These are phyloP conservation scores for Hetaerina titia DNA, from an alignment of 2,888 invertebrate species.

Conservation along the genomic window DNA sequence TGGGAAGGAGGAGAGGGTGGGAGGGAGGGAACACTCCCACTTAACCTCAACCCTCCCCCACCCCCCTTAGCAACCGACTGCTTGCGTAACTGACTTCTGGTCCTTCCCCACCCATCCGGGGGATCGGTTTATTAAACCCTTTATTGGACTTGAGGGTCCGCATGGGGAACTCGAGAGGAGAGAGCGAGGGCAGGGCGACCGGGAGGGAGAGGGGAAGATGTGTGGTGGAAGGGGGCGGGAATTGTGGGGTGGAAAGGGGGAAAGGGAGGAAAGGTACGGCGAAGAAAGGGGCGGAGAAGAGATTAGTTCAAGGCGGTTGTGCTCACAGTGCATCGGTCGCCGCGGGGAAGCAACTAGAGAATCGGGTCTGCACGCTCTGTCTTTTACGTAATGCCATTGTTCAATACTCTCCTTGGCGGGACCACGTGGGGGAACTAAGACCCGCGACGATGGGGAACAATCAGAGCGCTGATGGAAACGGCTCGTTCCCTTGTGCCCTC, in stretches of 20 bases:
- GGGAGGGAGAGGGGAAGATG: too few species aligned
- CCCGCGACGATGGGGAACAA: too few species aligned
- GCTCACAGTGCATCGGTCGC: not conserved
- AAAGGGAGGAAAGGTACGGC: not conserved
- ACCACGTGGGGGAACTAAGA: too few species aligned
- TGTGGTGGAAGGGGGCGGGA: not conserved
- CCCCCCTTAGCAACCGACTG: slow-evolving; percentile 26
- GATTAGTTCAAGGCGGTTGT: not conserved
- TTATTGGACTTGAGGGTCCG: slow-evolving; percentile 39
- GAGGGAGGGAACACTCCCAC: not conserved
- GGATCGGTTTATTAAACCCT: slow-evolving; percentile 54
- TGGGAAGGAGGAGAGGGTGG: not conserved
- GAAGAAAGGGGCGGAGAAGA: not conserved
- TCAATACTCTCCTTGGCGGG: too few species aligned
- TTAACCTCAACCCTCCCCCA: slow-evolving; percentile 16
- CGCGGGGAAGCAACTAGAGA: too few species aligned
- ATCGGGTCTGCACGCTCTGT: too few species aligned
- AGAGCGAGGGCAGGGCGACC: not conserved
- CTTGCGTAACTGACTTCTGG: slow-evolving; percentile 50
- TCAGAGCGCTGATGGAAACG: too few species aligned
- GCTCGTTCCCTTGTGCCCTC: too few species aligned
- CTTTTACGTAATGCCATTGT: too few species aligned
- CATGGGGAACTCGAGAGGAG: not conserved
- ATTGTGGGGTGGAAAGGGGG: not conserved
- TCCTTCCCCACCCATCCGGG: not conserved